Base-by-base conservation (phyloP, 1,140 invertebrate species). In the Thereuonema tuberculata region DNA sequence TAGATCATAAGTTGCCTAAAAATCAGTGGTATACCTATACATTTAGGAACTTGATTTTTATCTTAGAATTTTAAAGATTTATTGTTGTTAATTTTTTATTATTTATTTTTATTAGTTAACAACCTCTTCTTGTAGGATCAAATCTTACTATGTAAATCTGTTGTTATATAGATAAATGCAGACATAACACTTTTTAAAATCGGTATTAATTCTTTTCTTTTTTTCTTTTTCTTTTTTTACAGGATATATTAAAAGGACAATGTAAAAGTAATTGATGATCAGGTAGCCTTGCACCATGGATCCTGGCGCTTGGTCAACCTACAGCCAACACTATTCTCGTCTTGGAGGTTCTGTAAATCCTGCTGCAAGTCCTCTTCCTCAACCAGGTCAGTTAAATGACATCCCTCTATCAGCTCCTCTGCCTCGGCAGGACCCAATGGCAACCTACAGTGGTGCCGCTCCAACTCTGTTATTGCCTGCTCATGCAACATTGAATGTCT, bases 251-350 rank as follows among this genome's bases (percentile, higher is more conserved):
- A 17, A 37, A 37, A 17, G 17, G 17, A 17, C 31, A 37, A 37
- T 5, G 31, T 37, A 37, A 37, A 37, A 5, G 17, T 37, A 37
- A 9, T 17, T 37, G n/a, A 5, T 37, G 5, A 37, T 37, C 17
- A 17, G 31, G 31, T 37, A 37, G n/a, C n/a, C 31, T 37, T 37
- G 31, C 12, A 50, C 48, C 17, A 50, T 50, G 48, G 48, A 50
- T 21, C 48, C 29, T 56, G 58, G 60, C 25, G 46, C 63, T 53
- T 66, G 64, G 64, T 62, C 64, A 52, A 61, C 64, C 23, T 66
- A 66, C 56, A 62, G 48, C 21, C 64, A 66, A 37, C 64, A 66
- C 58, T 64, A 64, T 37, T 60, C 62, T 17, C 55, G 64, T 2
- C 43, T 66, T 28, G 63, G 63, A 37, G 60, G 57, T 50, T 24